phyloP scores from a whole-genome alignment of 23 tunicate genomes.

The Trididemnum miniatum region DNA sequence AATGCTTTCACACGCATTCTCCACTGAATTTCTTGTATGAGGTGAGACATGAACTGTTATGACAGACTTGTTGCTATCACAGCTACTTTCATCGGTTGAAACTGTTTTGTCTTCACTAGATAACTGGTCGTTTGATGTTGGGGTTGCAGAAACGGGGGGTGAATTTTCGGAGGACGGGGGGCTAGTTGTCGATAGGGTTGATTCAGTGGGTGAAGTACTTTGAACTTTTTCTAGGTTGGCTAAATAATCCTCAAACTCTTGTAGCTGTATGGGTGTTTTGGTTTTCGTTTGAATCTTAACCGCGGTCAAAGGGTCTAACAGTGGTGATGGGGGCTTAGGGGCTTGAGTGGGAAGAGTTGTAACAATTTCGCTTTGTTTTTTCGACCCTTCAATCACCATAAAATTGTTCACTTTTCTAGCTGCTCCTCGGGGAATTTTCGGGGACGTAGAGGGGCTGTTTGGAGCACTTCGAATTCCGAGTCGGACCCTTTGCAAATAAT shows the following conservation, averaged over 20 bases:
- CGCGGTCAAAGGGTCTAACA: constrained; percentile 41
- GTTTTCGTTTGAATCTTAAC: constrained; percentile 33
- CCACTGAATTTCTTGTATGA: not conserved
- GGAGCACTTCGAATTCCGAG: constrained; percentile 82
- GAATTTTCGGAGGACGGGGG: not conserved
- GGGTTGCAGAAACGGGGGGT: not conserved
- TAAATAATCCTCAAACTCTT: constrained; percentile 67
- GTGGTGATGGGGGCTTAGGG: not conserved
- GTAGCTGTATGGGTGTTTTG: constrained; percentile 38
- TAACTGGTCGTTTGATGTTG: not conserved
- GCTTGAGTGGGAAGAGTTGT: not conserved
- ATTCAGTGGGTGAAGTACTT: not conserved
- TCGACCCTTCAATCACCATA: constrained; percentile 50
- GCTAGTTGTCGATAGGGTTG: not conserved
- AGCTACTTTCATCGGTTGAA: not conserved
- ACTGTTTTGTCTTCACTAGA: not conserved
- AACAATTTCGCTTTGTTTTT: not conserved
- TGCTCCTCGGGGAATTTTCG: constrained; percentile 59
- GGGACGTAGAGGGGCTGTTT: constrained; percentile 81
- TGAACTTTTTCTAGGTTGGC: constrained; percentile 43
- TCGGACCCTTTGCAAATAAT: constrained; percentile 68
- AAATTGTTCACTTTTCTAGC: constrained; percentile 63
- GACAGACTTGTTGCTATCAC: not conserved
- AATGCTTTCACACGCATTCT: not conserved
- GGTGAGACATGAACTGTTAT: not conserved